Base-by-base conservation (phyloP, 2,113 vertebrate species). In the Engystomops pustulosus region DNA sequence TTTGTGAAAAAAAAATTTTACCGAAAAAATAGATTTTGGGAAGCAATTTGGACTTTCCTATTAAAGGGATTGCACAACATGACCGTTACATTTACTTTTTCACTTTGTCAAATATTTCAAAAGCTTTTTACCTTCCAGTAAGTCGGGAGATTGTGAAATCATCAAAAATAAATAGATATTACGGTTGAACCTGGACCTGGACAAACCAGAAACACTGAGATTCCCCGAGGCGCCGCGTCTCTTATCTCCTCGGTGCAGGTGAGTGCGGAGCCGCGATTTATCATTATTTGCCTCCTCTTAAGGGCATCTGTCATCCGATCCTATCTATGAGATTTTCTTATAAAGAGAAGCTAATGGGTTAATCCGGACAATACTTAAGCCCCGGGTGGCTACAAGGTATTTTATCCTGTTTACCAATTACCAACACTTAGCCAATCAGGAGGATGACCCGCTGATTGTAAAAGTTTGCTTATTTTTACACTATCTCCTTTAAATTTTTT, bases 131-230 rank as follows among this genome's bases (percentile, higher is more conserved):
- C n/a, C 25, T 47, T 62, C 53, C 70, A 12, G 58, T 38, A 76
- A 83, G 32, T 4, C 5, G 12, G 4, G 55, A 65, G 30, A 18
- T 84, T 84, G 72, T 23, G 81, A 77, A 84, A 84, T 68, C 44
- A 3, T 32, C 30, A 34, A 77, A 67, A 68, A 53, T 84, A 68
- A 77, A 84, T 77, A 84, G 32, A 38, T 15, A 25, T 68, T 27
- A 53, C 30, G 23, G 14, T 49, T 36, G 74, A 69, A 25, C 27
- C 60, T 12, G 12, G 14, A 69, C 12, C 14, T 49, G 10, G 20
- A 80, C 44, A 27, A 10, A 15, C 45, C 17, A 53, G 41, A 15
- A 27, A 23, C 15, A 18, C 3, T 65, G 6, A 7, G 3, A 6
- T 20, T 36, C 49, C 17, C 23, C 3, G 27, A 77, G 51, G 49